These are phyloP conservation scores for Callipepla squamata DNA, from an alignment of 2,113 vertebrate genomes.

Conservation along the genomic window DNA sequence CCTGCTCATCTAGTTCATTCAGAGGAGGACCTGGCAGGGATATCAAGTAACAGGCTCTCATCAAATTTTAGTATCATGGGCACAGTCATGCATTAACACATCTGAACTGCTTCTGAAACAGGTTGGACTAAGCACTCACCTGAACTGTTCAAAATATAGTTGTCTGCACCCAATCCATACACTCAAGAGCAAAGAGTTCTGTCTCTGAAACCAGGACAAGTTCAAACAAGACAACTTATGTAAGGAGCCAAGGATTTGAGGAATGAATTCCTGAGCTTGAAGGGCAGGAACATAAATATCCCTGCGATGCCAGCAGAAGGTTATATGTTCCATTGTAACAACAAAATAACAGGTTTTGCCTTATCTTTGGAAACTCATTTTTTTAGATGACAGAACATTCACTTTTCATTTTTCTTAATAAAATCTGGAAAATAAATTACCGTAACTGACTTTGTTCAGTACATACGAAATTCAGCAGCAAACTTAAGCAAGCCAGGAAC, in stretches of 20 bases:
- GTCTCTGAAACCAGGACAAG: background rate
- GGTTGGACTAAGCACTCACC: background rate
- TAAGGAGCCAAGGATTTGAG: background rate
- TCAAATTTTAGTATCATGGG: background rate
- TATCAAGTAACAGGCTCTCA: background rate
- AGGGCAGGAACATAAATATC: background rate
- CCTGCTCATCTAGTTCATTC: background rate
- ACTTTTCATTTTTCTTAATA: background rate
- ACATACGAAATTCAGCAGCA: background rate
- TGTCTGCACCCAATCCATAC: background rate
- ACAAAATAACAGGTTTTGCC: background rate
- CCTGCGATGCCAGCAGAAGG: background rate
- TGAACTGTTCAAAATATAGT: background rate
- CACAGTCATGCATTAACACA: background rate
- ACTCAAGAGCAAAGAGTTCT: background rate
- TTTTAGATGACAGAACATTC: background rate
- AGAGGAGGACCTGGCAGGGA: background rate
- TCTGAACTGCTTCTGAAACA: background rate
- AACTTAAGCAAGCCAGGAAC: slow-evolving; percentile 1
- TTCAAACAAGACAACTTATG: background rate
- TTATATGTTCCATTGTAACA: background rate
- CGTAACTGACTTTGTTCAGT: background rate
- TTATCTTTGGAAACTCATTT: background rate
- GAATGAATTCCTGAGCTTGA: background rate
- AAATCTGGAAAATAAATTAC: background rate